Evolutionary conservation across 2,888 invertebrate genomes (phyloP), one percentile per base, ranked within the genome.

Genomic region (Orchestes rusci): DNA sequence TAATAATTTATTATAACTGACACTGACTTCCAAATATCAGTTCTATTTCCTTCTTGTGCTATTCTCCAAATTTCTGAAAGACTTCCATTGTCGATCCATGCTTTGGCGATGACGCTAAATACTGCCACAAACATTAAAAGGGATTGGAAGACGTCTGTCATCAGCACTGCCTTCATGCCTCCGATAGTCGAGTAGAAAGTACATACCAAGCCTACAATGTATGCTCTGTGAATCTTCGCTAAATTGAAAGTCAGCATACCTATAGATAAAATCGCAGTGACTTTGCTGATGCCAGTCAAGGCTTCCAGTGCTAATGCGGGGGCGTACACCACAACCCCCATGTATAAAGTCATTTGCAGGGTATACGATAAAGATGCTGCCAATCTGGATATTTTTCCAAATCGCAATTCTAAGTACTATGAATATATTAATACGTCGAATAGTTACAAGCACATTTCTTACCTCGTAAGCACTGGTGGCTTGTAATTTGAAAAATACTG

Each of bases 281-380:
- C 65, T 68, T 81, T 77, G 48, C 79, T 77, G 4, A 89, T 69
- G n/a, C 87, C 87, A 1, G 89, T 89, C 19, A 90, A 82, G 2
- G 93, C 80, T 65, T 87, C 86, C 15, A 96, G 66, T 0, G 94
- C 93, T 53, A 96, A 73, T 1, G 95, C 86, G 2, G 96, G 95
- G 0, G 95, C 94, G 66, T 90, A 96, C 5, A 96, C 69, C 13
- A 93, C 95, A 56, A 96, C 86, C 1, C 93, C 88, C 73, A 88
- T 89, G 58, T 90, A 90, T 15, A 91, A 71, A 55, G 92, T 77
- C 84, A 93, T 88, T 72, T 96, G 95, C 30, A 90, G 59, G 40
- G 87, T 83, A 62, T 92, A 95, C 0, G 86, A 82, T 39, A 90
- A 59, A 2, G 93, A 91, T 0, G 91, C 92, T 15, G 81, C 68